Base-by-base conservation (phyloP, 23 tunicate genomes). In the Diplosoma virens region DNA sequence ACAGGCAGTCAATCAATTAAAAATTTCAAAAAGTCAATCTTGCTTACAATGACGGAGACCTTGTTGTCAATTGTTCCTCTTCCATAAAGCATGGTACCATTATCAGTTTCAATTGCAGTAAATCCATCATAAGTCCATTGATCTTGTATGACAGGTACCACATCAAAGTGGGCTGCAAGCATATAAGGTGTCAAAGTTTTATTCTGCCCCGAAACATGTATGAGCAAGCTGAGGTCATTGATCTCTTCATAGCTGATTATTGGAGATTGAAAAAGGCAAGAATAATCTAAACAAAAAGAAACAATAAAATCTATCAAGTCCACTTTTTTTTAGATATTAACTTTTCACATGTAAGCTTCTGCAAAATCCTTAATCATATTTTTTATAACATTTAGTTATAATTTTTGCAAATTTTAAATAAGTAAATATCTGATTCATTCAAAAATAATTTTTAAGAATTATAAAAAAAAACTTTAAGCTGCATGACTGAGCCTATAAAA, bases 11-110 rank as follows among this genome's bases (percentile, higher is more conserved):
- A n/a, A n/a, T n/a, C n/a, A n/a, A n/a, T n/a, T n/a, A n/a, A n/a
- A n/a, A n/a, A n/a, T n/a, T 7, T 41, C 50, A 41, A 41, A 41
- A 41, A 41, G 14, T 7, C 50, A 41, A 14, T 7, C 14, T 9
- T 27, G 28, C 90, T 67, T 59, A 90, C 97, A 47, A 90, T 84
- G 0, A 90, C 66, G 0, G 41, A 47, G 3, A 64, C 82, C 46
- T 90, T 90, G 75, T 70, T 66, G 63, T 90, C 97, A 25, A 90
- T 67, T 1, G 90, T 82, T 24, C 97, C 97, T 66, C 97, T 67
- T 17, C 73, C 97, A 47, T 84, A 90, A 33, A 90, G 74, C 59
- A 66, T 14, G 17, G 67, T 32, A n/a, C 83, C 87, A 37, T 59
- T 58, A 25, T 67, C 74, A 20, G 50, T 65, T 36, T 84, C 90